Evolutionary conservation across 64 coral and sea anemone genomes (phyloP).

Genomic region (Trachythela sp.): DNA sequence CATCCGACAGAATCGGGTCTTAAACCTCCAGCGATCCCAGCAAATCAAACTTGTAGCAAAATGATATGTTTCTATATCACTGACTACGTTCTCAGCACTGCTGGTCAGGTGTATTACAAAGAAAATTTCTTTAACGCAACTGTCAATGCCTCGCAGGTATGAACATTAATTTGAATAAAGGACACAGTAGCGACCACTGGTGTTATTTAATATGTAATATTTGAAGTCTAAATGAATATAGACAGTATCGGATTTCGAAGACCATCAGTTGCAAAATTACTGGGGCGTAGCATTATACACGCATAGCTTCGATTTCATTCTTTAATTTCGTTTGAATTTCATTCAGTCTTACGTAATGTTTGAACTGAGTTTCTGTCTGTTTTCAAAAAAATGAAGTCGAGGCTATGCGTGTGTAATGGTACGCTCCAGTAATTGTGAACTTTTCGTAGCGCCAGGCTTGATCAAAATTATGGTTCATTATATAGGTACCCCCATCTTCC

Average conservation of each 20-base stretch:
- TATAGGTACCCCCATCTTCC: slow-evolving; percentile 38
- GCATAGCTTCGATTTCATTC: no score
- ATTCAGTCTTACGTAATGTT: no score
- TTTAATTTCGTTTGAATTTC: no score
- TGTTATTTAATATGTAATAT: not conserved
- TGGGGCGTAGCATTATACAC: no score
- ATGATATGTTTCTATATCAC: slow-evolving; percentile 58
- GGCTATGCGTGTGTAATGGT: no score
- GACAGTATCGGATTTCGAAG: no score
- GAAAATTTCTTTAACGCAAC: slow-evolving; percentile 52
- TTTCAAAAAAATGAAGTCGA: no score
- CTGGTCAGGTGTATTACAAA: slow-evolving; percentile 58
- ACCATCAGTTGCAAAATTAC: no score
- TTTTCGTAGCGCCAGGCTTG: no score
- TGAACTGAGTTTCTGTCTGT: no score
- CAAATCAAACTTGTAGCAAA: not conserved
- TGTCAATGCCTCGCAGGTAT: slow-evolving; percentile 45
- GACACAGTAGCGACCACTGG: no score
- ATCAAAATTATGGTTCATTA: not conserved
- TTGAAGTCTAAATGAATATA: not conserved
- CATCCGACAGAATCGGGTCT: slow-evolving; percentile 73
- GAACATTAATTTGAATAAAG: not conserved
- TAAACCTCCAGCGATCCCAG: slow-evolving; percentile 39
- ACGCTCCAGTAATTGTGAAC: no score
- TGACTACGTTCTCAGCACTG: slow-evolving; percentile 61